Evolutionary conservation across 2,113 vertebrate genomes (phyloP).

Genomic region (Balaeniceps rex): DNA sequence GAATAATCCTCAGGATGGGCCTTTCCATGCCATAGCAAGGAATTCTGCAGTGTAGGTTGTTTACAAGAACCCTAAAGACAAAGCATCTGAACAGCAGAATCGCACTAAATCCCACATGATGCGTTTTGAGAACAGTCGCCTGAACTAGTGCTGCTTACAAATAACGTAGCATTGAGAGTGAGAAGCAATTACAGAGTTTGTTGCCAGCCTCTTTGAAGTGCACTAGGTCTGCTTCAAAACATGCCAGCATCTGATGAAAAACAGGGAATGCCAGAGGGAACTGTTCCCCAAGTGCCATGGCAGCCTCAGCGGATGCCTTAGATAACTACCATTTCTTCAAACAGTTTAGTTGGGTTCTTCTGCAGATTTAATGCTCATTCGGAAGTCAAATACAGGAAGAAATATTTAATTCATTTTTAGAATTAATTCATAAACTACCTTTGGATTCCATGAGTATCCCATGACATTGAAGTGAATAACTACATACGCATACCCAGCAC

Average conservation of each 20-base stretch:
- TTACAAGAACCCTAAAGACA: neutral
- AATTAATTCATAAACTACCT: neutral
- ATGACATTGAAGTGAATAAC: accelerated
- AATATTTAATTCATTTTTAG: neutral
- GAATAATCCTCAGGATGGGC: neutral
- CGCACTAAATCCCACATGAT: neutral
- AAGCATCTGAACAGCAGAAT: neutral
- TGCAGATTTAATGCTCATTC: neutral
- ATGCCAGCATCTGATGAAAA: neutral
- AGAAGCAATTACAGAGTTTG: neutral
- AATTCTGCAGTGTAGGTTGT: neutral
- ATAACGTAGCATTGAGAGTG: accelerated
- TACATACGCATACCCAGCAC: accelerated
- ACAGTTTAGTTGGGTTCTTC: neutral
- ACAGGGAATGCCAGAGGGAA: neutral
- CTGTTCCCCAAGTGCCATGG: accelerated
- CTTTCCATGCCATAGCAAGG: neutral
- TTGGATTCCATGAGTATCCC: neutral
- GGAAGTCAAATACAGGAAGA: neutral
- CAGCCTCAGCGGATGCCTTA: neutral
- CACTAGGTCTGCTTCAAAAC: neutral
- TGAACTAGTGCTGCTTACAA: neutral
- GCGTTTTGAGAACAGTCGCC: neutral
- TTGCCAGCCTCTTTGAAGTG: neutral
- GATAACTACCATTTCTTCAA: neutral